A percentile compares a stretch with the other conserved stretches of the same genome.
Conservation (phyloP, 2,797 vertebrate genomes). For the Gila robusta region DNA sequence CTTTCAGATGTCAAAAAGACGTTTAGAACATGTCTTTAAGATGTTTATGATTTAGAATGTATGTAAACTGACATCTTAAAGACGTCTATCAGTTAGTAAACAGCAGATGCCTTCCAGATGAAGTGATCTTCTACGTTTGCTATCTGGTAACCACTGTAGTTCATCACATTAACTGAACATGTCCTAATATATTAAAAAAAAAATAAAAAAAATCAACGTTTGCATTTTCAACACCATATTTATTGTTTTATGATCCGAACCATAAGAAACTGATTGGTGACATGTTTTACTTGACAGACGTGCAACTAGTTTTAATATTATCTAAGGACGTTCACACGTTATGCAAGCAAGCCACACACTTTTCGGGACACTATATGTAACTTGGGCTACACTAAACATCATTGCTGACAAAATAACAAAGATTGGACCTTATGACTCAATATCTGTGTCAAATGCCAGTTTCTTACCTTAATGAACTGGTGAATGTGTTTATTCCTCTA, state of each 20-base stretch:
- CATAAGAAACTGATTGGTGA: background rate
- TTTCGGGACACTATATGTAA: too few relatives aligned
- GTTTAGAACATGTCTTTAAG: too few relatives aligned
- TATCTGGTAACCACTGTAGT: background rate
- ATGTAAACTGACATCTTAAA: too few relatives aligned
- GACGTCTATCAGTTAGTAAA: too few relatives aligned
- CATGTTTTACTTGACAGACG: background rate
- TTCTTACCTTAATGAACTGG: conserved; percentile 30
- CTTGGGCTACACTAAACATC: background rate
- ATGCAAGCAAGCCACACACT: background rate
- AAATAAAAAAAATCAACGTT: background rate
- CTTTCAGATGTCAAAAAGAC: too few relatives aligned
- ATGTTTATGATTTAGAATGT: too few relatives aligned
- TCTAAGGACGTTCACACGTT: background rate
- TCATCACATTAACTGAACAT: background rate
- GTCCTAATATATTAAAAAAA: background rate
- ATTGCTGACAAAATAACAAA: background rate
- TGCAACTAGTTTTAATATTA: background rate
- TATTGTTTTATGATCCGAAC: background rate
- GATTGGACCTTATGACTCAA: background rate
- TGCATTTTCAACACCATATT: background rate
- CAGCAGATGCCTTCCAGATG: too few relatives aligned
- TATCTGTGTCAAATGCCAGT: background rate
- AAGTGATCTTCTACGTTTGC: too few relatives aligned
- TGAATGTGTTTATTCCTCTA: conserved; percentile 33